Conservation (phyloP, 2,888 invertebrate genomes). For the Spisula solida region DNA sequence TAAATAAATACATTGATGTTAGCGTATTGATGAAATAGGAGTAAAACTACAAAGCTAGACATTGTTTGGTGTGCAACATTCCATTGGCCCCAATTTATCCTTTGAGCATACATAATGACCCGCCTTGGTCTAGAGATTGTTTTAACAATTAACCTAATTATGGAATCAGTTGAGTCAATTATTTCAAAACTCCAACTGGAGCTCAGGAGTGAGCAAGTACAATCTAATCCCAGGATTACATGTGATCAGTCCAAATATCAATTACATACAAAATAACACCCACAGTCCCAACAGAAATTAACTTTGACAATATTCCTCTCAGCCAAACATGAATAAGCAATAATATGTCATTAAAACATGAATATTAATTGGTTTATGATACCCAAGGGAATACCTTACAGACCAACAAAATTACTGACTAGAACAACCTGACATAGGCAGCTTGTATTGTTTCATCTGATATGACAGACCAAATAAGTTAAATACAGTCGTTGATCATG, state of each 20-base stretch:
- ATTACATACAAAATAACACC: constrained; percentile 20
- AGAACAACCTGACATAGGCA: not conserved
- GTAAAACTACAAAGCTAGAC: too few species aligned
- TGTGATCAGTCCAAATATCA: not conserved
- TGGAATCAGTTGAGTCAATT: not conserved
- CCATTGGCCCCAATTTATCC: not conserved
- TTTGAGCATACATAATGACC: not conserved
- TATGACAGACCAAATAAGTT: not conserved
- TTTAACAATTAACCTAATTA: not conserved
- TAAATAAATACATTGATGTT: not conserved
- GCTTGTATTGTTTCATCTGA: not conserved
- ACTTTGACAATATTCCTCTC: not conserved
- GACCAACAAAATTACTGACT: not conserved
- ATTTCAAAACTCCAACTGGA: too few species aligned
- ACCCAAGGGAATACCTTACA: not conserved
- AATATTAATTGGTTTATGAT: constrained; percentile 27
- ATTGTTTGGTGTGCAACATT: too few species aligned
- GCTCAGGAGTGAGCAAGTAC: not conserved
- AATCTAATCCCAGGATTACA: not conserved
- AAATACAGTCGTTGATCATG: too few species aligned
- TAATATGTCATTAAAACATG: constrained; percentile 15
- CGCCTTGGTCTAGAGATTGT: not conserved
- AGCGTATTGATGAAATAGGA: not conserved
- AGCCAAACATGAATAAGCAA: constrained; percentile 12
- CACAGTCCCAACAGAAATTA: constrained; percentile 6